These are phyloP conservation scores for Heteractis magnifica DNA, from an alignment of 92 coral and sea anemone species.

Conservation along the genomic window DNA sequence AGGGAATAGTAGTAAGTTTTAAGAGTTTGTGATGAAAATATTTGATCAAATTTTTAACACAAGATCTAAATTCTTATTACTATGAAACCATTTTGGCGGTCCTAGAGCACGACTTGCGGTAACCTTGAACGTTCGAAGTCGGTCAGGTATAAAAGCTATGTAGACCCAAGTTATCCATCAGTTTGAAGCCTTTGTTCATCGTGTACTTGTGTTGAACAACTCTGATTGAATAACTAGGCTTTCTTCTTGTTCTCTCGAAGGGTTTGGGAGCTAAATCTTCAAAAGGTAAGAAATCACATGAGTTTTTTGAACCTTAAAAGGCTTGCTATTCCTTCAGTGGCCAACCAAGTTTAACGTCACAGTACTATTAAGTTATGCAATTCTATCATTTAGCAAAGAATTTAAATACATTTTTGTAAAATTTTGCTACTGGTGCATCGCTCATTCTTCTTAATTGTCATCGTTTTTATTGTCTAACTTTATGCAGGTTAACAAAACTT, in stretches of 20 bases:
- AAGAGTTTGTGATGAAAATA: not conserved
- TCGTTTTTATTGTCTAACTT: too few relatives aligned
- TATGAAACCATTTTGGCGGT: not conserved
- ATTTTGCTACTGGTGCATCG: too few relatives aligned
- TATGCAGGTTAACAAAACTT: too few relatives aligned
- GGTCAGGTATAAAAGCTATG: not conserved
- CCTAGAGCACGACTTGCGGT: slow-evolving; percentile 14
- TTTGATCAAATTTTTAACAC: not conserved
- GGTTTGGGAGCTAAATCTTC: not conserved
- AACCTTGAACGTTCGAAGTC: slow-evolving; percentile 23
- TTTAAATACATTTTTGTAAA: too few relatives aligned
- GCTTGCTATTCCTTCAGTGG: too few relatives aligned
- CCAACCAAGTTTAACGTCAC: too few relatives aligned
- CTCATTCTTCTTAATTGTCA: too few relatives aligned
- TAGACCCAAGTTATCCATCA: not conserved
- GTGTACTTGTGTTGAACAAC: not conserved
- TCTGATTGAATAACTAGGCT: not conserved
- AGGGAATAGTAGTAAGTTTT: not conserved
- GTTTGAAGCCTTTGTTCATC: not conserved
- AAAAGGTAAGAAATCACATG: too few relatives aligned
- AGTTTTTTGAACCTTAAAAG: too few relatives aligned
- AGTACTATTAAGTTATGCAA: too few relatives aligned
- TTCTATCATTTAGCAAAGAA: too few relatives aligned
- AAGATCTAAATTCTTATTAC: not conserved
- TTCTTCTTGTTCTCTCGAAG: not conserved